phyloP scores from a whole-genome alignment of 2,888 invertebrate genomes.

The Sphaeridia pumilis region DNA sequence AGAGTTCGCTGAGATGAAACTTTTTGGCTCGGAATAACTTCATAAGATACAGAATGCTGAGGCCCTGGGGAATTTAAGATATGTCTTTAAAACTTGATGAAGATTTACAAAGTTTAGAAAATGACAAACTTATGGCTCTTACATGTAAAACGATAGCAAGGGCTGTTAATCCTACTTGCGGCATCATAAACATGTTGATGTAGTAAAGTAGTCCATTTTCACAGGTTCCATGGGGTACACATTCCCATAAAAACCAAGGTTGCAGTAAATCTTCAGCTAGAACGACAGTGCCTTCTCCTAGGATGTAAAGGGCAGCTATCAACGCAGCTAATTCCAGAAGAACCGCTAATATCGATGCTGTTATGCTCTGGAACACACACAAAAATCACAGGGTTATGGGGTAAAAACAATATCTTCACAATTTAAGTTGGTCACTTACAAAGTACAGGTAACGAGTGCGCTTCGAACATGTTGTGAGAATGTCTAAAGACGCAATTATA shows the following conservation, averaged over 20 bases:
- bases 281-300: slow-evolving; percentile 12
- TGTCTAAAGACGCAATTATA: slow-evolving; percentile 21
- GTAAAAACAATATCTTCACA: not conserved
- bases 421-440: slow-evolving; percentile 7
- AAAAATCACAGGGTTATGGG: not conserved
- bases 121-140: not conserved
- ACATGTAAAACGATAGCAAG: slow-evolving; percentile 24
- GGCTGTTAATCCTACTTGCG: slow-evolving; percentile 21
- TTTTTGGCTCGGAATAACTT: slow-evolving; percentile 5
- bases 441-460: slow-evolving; percentile 22
- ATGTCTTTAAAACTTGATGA: not conserved
- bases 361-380: slow-evolving; percentile 15
- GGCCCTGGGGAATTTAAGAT: slow-evolving; percentile 1
- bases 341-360: slow-evolving; percentile 14
- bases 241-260: slow-evolving; percentile 32
- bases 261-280: slow-evolving; percentile 23
- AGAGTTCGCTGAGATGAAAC: not conserved
- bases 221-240: slow-evolving; percentile 18
- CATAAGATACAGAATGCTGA: slow-evolving; percentile 8
- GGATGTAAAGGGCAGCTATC: slow-evolving; percentile 17
- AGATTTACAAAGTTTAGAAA: not conserved
- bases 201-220: slow-evolving; percentile 18
- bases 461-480: slow-evolving; percentile 25
- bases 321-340: slow-evolving; percentile 26
- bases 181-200: slow-evolving; percentile 24